Evolutionary conservation across 2,113 vertebrate genomes (phyloP).

Genomic region (Alces alces): DNA sequence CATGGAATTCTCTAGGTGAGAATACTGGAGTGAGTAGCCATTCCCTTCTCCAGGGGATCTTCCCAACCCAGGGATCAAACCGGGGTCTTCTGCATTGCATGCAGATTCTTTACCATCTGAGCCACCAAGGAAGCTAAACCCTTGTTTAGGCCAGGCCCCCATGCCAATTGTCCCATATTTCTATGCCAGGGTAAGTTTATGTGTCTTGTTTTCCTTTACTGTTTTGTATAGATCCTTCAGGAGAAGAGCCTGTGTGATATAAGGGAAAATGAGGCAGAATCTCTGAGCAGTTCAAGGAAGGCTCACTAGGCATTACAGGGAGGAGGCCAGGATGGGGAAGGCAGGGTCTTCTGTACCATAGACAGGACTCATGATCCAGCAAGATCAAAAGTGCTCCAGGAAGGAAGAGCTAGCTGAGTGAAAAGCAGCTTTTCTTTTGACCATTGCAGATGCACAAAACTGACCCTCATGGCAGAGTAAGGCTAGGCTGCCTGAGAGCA

Average conservation of each 20-base stretch:
- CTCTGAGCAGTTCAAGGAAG: not conserved
- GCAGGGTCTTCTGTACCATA: accelerated
- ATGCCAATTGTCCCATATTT: not conserved
- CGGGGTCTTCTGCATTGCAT: not conserved
- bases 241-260: not conserved
- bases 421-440: not conserved
- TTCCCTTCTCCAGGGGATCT: not conserved
- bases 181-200: not conserved
- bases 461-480: not conserved
- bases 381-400: not conserved
- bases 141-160: not conserved
- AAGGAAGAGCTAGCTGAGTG: not conserved
- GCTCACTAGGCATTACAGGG: not conserved
- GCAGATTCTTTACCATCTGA: not conserved
- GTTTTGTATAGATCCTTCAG: not conserved
- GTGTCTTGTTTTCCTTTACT: not conserved
- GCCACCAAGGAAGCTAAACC: not conserved
- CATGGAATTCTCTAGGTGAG: not conserved
- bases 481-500: not conserved
- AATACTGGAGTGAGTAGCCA: not conserved
- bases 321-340: not conserved
- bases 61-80: not conserved
- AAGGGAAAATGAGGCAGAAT: not conserved
- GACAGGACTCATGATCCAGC: not conserved
- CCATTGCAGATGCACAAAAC: not conserved